Conservation (phyloP, 2,113 vertebrate genomes). For the Clarias macrocephalus region DNA sequence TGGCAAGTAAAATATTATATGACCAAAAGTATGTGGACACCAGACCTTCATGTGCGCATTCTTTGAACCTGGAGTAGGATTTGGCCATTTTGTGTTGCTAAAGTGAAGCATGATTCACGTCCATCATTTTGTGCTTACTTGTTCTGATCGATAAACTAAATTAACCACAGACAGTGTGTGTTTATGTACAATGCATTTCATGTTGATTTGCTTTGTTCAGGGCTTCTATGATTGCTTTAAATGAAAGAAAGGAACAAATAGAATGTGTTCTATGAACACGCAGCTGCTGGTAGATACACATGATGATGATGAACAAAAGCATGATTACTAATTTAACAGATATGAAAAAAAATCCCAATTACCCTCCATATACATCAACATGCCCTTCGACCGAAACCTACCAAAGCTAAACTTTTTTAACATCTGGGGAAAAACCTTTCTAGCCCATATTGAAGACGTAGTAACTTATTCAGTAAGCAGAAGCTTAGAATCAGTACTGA, state of each 20-base stretch:
- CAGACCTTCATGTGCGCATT: neutral
- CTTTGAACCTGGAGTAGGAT: neutral
- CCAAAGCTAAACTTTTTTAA: neutral
- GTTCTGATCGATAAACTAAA: neutral
- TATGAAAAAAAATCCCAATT: neutral
- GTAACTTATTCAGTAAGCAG: neutral
- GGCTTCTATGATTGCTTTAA: neutral
- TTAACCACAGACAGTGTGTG: neutral
- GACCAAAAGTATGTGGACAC: neutral
- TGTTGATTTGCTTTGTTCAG: neutral
- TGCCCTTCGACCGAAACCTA: no score
- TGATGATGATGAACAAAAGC: neutral
- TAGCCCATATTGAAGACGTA: neutral
- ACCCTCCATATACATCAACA: neutral
- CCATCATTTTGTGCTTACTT: neutral
- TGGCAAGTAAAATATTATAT: neutral
- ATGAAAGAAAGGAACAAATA: neutral
- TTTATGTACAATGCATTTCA: neutral
- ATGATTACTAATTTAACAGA: neutral
- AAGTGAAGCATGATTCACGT: neutral
- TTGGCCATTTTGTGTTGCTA: neutral
- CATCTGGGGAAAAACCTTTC: neutral
- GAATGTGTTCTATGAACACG: neutral
- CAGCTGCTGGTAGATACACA: neutral
- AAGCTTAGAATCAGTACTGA: neutral